A percentile compares a stretch with the other conserved stretches of the same genome.
Evolutionary conservation across 2,888 invertebrate genomes (phyloP).

Genomic region (Steromphala cineraria): DNA sequence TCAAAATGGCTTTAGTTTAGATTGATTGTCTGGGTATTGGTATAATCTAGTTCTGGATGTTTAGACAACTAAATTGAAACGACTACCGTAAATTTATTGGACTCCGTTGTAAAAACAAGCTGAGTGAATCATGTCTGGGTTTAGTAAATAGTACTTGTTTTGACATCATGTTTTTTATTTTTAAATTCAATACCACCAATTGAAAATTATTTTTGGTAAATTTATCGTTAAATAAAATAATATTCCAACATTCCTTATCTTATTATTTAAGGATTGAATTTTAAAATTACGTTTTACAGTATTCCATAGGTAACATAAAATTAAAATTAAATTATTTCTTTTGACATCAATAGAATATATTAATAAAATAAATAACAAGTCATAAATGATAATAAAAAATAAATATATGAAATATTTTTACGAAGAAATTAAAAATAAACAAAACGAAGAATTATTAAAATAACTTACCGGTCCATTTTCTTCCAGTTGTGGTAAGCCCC

Average conservation of each 20-base stretch:
- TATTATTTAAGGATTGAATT: too few species aligned
- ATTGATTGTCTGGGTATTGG: background rate
- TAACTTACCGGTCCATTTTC: slow-evolving; percentile 33
- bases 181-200: background rate
- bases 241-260: too few species aligned
- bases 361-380: background rate
- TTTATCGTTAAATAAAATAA: too few species aligned
- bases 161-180: background rate
- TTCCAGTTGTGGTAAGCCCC: slow-evolving; percentile 78
- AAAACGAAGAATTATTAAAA: background rate
- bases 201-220: background rate
- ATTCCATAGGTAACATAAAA: too few species aligned
- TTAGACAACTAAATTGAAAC: too few species aligned
- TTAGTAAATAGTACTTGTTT: background rate
- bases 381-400: background rate
- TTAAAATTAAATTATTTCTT: too few species aligned
- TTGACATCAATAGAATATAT: background rate
- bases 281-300: too few species aligned
- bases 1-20: background rate
- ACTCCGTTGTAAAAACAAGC: too few species aligned
- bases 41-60: too few species aligned
- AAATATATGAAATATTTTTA: background rate
- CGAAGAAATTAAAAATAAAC: background rate
- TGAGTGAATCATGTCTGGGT: background rate
- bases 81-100: too few species aligned